Evolutionary conservation across 2,797 vertebrate species (phyloP), one percentile per base, ranked within the genome.

Genomic region (Lerista edwardsae): DNA sequence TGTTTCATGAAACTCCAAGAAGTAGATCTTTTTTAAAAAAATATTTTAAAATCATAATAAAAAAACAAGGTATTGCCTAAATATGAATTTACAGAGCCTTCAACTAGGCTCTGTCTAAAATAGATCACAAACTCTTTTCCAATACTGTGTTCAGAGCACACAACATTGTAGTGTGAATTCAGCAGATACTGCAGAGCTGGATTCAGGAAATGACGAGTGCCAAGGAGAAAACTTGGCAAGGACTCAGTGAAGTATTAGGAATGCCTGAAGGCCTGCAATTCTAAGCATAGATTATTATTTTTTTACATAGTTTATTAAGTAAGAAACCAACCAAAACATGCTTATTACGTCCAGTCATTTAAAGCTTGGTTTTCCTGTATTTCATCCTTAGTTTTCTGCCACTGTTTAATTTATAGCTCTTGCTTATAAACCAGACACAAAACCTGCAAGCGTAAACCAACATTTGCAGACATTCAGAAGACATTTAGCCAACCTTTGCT

Each of bases 11-110:
- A 79, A 79, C 44, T 9, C 31, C 14, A 69, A 84, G 15, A 67
- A 87, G 62, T 17, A 8, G 57, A 44, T 51, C 3, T 7, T 87
- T 87, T 86, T 89, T 88, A 71, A 86, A 91, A 93, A 59, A 41
- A 51, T 51, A 51, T 51, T 11, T 44, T 29, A 41, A 47, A 44
- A 61, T 68, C 0, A 78, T 31, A 31, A n/a, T 29, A 15, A 57
- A 25, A 21, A 75, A 73, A 51, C 9, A 17, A 14, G 44, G n/a
- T 14, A 15, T 36, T 80, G 84, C 69, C 69, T 83, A 88, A 14
- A 84, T 84, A 23, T 84, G 78, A 78, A 77, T 72, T 80, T 73
- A 55, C n/a, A 80, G 82, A 75, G 77, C 62, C 15, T 83, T 27
- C 34, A 68, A 67, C 72, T 19, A 36, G 64, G 25, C 39, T 61